Conservation (phyloP, 2,888 invertebrate species). For the Cryptophagus acutangulus region DNA sequence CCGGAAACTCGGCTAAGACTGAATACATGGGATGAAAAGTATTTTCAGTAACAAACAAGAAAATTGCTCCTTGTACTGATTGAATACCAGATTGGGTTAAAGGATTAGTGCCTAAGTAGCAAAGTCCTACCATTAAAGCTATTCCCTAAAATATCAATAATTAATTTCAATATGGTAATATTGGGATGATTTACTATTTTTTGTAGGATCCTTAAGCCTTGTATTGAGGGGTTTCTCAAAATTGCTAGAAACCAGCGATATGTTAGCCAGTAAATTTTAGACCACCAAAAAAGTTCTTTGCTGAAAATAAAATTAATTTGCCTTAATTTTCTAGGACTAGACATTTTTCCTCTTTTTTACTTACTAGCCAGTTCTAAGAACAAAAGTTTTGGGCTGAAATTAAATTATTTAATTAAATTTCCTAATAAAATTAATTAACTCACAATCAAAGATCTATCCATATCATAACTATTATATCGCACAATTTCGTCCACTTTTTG, state of each 20-base stretch:
- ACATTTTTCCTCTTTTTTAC: slow-evolving; percentile 30
- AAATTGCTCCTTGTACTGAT: slow-evolving; percentile 81
- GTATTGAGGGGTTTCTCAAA: slow-evolving; percentile 74
- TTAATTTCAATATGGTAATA: slow-evolving; percentile 1
- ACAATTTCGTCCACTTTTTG: slow-evolving; percentile 72
- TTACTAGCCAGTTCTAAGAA: background rate
- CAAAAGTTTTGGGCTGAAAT: slow-evolving; percentile 23
- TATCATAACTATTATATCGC: too few species aligned
- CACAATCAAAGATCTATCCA: too few species aligned
- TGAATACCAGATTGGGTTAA: slow-evolving; percentile 78
- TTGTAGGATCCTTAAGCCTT: slow-evolving; percentile 70
- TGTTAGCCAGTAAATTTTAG: slow-evolving; percentile 70
- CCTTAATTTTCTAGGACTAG: slow-evolving; percentile 23
- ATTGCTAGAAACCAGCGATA: slow-evolving; percentile 70
- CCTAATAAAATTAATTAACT: too few species aligned
- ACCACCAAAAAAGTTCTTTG: slow-evolving; percentile 63
- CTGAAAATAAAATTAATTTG: slow-evolving; percentile 40
- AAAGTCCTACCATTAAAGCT: slow-evolving; percentile 75
- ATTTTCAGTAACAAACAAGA: slow-evolving; percentile 84
- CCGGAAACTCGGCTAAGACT: slow-evolving; percentile 77
- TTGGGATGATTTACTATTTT: slow-evolving; percentile 63
- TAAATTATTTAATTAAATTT: too few species aligned
- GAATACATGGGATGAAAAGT: slow-evolving; percentile 91
- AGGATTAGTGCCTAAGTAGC: slow-evolving; percentile 71
- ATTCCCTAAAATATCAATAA: slow-evolving; percentile 53